These are phyloP conservation scores for Bostrychus sinensis DNA, from an alignment of 2,113 vertebrate genomes.

Conservation along the genomic window DNA sequence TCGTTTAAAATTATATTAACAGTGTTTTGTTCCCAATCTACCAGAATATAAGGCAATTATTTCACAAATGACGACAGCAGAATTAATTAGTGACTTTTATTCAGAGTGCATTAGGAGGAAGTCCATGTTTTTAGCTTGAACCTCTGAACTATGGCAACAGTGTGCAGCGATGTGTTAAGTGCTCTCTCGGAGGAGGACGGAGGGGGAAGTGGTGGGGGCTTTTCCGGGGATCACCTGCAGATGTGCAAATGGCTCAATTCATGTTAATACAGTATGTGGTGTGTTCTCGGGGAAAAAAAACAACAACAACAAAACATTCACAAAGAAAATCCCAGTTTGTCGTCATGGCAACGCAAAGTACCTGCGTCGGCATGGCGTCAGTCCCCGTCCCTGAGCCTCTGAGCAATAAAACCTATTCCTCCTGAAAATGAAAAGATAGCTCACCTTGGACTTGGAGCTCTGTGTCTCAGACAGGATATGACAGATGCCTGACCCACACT, in stretches of 20 bases:
- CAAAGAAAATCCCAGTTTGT: conserved; percentile 67
- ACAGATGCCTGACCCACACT: neutral
- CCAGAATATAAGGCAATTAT: neutral
- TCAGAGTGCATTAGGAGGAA: neutral
- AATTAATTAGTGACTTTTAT: neutral
- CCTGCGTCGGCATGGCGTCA: conserved; percentile 71
- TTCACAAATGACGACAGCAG: neutral
- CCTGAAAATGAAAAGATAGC: conserved; percentile 28
- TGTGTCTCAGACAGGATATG: conserved; percentile 44
- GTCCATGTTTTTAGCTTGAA: neutral
- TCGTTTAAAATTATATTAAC: too few species aligned
- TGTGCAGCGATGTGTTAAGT: neutral
- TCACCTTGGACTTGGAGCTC: conserved; percentile 35
- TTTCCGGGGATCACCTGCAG: conserved; percentile 57
- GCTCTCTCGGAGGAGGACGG: neutral
- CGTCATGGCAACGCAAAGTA: conserved; percentile 51
- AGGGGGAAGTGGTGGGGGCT: conserved; percentile 9
- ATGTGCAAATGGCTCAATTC: conserved; percentile 22
- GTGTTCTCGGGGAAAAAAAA: neutral
- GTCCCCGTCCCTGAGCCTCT: conserved; percentile 49
- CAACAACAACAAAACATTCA: conserved; percentile 7
- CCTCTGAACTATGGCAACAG: neutral
- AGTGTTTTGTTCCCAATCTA: too few species aligned
- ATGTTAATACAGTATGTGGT: conserved; percentile 7
- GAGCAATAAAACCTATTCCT: conserved; percentile 46